Conservation (phyloP, 1,140 invertebrate genomes). For the Phymastichus coffea region DNA sequence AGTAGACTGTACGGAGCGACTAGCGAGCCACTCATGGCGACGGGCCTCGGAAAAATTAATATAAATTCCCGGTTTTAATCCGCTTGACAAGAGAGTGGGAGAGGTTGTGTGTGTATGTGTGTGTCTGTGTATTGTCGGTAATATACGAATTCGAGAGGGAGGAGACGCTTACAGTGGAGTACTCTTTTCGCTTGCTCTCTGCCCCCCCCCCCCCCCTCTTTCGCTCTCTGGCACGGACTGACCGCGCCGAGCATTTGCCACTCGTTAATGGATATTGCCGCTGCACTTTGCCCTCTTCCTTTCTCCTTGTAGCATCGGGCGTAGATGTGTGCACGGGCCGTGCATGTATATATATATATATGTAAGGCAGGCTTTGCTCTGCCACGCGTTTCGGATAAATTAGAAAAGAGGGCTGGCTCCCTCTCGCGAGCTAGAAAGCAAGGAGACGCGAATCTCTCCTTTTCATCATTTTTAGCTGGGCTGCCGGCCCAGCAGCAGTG, state of each 20-base stretch:
- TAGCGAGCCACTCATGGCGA: background rate
- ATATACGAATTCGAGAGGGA: background rate
- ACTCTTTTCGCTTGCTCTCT: no score
- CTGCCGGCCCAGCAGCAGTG: background rate
- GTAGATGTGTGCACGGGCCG: background rate
- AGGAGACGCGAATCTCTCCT: constrained; percentile 5
- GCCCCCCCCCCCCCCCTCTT: background rate
- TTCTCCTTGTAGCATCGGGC: constrained; percentile 20
- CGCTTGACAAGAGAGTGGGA: background rate
- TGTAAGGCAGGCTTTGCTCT: constrained; percentile 3
- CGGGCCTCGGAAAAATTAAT: constrained; percentile 16
- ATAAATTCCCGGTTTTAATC: constrained; percentile 23
- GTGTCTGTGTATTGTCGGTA: background rate
- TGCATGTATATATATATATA: background rate
- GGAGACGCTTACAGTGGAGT: constrained; percentile 1
- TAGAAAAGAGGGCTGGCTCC: constrained; percentile 34
- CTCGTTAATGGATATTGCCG: constrained; percentile 46
- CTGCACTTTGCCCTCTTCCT: constrained; percentile 21
- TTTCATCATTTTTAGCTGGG: constrained; percentile 28
- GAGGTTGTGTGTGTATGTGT: background rate
- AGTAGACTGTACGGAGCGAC: no score
- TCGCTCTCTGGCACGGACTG: background rate
- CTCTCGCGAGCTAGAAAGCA: background rate
- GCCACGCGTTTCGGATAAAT: constrained; percentile 41
- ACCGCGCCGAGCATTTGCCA: constrained; percentile 25